Evolutionary conservation across 2,888 invertebrate genomes (phyloP), one percentile per base, ranked within the genome.

Genomic region (Formica aserva): DNA sequence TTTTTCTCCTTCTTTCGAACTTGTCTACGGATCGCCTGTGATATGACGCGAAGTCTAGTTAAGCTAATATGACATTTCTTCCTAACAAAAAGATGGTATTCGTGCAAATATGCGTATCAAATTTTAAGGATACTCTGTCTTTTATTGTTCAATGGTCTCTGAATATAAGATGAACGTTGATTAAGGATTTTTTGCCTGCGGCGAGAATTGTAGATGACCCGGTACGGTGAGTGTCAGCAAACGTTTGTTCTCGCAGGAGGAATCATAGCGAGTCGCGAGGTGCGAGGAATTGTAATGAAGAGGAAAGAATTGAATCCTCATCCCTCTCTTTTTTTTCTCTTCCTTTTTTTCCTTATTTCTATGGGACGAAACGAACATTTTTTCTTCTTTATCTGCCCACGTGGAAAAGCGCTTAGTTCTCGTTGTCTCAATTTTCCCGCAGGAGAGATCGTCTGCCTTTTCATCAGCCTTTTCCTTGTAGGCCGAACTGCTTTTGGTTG

Each of bases 21-120:
- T 77, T 77, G 77, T 77, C 48, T 77, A 48, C 32, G 9, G 29
- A 32, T 18, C 29, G 29, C n/a, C 57, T 41, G 75, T 41, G 65
- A 82, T 75, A 82, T 29, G 66, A 71, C 18, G n/a, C 13, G 15
- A 57, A 45, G 9, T 38, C 26, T 13, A 15, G n/a, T 57, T 13
- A 11, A 57, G 1, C 11, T 57, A 55, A 67, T 38, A 6, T 55
- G 29, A 26, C 38, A 77, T 77, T 13, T 66, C 8, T 9, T 22
- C 2, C 4, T 32, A 32, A 60, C n/a, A 4, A n/a, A 22, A 45
- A 45, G 6, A 55, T 22, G 5, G 11, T 55, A 57, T 15, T 41
- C 69, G 18, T 57, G 45, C 15, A 32, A 8, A 22, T 22, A 71
- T 41, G 5, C n/a, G 11, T 9, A 15, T 57, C 15, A 71, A 45